Percentiles rank a stretch among this genome's conserved stretches.
These are phyloP conservation scores for Actinopyga echinites DNA, from an alignment of 53 echinoderm and acorn worm species.

Conservation along the genomic window DNA sequence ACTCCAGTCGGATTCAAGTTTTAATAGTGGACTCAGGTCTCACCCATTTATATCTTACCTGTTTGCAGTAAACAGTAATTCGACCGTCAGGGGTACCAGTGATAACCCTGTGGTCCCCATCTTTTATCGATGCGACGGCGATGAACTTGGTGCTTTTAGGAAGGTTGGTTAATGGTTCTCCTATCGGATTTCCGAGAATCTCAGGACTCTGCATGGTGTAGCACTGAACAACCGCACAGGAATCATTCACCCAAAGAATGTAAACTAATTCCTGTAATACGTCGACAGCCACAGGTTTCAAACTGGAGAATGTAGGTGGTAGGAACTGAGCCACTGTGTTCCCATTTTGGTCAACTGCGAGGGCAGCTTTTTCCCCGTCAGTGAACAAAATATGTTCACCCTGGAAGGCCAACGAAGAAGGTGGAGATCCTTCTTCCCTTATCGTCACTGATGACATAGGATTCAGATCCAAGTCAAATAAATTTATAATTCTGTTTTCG, in stretches of 20 bases:
- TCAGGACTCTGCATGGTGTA: background rate
- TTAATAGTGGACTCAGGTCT: too few relatives aligned
- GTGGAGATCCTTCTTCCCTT: conserved; percentile 4
- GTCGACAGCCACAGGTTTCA: background rate
- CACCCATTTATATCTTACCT: background rate
- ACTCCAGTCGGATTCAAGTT: too few relatives aligned
- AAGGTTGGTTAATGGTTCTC: background rate
- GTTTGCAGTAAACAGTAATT: background rate
- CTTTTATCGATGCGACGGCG: background rate
- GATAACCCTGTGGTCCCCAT: background rate
- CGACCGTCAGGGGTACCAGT: background rate
- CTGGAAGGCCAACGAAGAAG: background rate
- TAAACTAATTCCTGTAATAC: background rate
- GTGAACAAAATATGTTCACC: background rate
- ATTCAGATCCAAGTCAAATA: background rate
- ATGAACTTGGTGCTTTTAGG: background rate
- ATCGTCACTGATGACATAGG: background rate
- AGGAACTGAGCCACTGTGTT: conserved; percentile 1
- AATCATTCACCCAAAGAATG: conserved; percentile 1
- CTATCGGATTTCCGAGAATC: background rate
- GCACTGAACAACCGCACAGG: background rate
- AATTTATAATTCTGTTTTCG: conserved; percentile 3
- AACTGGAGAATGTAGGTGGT: background rate
- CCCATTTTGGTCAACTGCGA: background rate
- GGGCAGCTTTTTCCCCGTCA: background rate